A percentile compares a stretch with the other conserved stretches of the same genome.
Evolutionary conservation across 2,113 vertebrate species (phyloP).

Genomic region (Picathartes gymnocephalus): DNA sequence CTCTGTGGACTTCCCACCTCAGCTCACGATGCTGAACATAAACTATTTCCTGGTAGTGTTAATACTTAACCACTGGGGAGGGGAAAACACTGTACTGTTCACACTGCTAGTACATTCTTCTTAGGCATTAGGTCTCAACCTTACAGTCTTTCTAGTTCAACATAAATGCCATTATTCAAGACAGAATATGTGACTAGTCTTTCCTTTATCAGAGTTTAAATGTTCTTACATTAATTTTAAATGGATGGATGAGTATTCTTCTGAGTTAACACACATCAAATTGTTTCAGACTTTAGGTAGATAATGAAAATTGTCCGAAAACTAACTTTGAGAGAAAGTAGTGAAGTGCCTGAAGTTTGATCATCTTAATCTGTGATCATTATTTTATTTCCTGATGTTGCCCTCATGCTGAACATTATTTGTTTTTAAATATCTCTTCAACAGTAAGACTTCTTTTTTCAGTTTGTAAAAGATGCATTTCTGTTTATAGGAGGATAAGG

Average conservation of each 20-base stretch:
- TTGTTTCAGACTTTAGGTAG: not conserved
- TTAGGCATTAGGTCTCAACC: not conserved
- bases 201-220: not conserved
- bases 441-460: not conserved
- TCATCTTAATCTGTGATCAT: not conserved
- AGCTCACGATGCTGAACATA: not conserved
- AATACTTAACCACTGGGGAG: not conserved
- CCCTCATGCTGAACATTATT: not conserved
- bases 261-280: not conserved
- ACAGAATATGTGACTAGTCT: not conserved
- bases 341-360: not conserved
- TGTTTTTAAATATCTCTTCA: not conserved
- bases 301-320: not conserved
- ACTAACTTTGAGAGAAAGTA: not conserved
- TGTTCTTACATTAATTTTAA: not conserved
- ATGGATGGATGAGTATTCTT: not conserved
- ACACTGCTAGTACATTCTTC: not conserved
- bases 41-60: not conserved
- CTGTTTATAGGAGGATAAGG: constrained; percentile 87
- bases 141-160: not conserved
- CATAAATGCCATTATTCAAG: not conserved
- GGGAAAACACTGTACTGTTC: not conserved
- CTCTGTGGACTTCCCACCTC: not conserved
- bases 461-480: constrained; percentile 33
- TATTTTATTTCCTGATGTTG: not conserved